Evolutionary conservation across 2,113 vertebrate genomes (phyloP).

Genomic region (Theristicus caerulescens): DNA sequence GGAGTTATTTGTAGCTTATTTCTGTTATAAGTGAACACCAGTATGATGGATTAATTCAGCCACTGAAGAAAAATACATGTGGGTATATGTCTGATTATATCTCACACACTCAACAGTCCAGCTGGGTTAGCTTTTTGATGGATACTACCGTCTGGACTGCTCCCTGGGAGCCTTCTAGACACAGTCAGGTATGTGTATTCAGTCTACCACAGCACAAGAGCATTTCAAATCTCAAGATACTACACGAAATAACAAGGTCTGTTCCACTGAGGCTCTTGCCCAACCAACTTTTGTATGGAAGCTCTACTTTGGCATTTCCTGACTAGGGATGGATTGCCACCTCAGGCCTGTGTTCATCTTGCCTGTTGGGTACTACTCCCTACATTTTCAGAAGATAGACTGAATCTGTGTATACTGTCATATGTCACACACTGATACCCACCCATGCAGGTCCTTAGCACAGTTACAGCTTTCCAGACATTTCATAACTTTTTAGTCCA

Average conservation of each 20-base stretch:
- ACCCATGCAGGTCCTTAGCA: neutral
- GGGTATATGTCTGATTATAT: neutral
- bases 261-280: neutral
- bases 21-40: neutral
- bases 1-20: neutral
- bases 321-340: neutral
- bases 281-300: neutral
- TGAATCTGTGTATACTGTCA: neutral
- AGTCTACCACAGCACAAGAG: neutral
- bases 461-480: neutral
- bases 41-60: slow-evolving; percentile 15
- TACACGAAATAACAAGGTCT: neutral
- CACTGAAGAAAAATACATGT: neutral
- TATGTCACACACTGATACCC: neutral
- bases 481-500: neutral
- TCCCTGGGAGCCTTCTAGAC: neutral
- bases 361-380: neutral
- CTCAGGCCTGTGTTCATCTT: neutral
- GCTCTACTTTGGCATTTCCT: neutral
- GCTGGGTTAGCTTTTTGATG: neutral
- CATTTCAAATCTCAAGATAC: neutral
- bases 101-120: neutral
- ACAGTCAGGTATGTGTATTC: neutral
- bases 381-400: neutral
- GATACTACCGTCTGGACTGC: neutral